Percentiles rank a stretch among this genome's conserved stretches.
phyloP scores from a whole-genome alignment of 2,888 invertebrate species.

The Leucoma salicis region DNA sequence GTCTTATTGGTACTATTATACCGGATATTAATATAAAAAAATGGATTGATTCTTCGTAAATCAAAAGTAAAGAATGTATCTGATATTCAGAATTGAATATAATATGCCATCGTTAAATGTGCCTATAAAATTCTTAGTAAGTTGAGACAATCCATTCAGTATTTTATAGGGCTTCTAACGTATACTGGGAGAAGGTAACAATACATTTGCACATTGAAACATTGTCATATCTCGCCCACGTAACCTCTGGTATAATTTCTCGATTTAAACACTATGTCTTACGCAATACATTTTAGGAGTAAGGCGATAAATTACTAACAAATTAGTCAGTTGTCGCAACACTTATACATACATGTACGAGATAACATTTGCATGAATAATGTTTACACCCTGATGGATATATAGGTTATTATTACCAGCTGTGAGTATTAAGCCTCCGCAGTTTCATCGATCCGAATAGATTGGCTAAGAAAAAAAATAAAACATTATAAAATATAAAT shows the following conservation, averaged over 20 bases:
- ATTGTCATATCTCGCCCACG: constrained; percentile 76
- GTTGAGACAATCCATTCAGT: constrained; percentile 7
- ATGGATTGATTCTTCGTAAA: constrained; percentile 2
- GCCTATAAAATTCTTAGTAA: constrained; percentile 9
- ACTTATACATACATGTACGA: constrained; percentile 55
- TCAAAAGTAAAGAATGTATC: constrained; percentile 6
- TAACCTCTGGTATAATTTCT: constrained; percentile 66
- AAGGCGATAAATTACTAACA: constrained; percentile 71
- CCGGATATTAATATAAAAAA: no score
- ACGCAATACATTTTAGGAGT: constrained; percentile 65
- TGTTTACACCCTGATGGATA: constrained; percentile 50
- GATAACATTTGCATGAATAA: constrained; percentile 72
- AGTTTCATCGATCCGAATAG: constrained; percentile 42
- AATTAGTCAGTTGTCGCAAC: constrained; percentile 67
- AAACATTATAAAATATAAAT: no score
- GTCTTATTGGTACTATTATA: no score
- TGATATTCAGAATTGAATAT: constrained; percentile 5
- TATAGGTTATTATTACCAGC: constrained; percentile 15
- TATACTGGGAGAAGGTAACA: constrained; percentile 34
- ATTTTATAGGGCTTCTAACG: constrained; percentile 12
- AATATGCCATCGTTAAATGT: constrained; percentile 7
- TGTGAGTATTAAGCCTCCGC: constrained; percentile 31
- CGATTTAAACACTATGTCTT: constrained; percentile 70
- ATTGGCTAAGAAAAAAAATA: no score
- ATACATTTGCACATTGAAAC: constrained; percentile 70